Conservation (phyloP, 2,113 vertebrate genomes). For the Stomatorhinus ivindoensis region DNA sequence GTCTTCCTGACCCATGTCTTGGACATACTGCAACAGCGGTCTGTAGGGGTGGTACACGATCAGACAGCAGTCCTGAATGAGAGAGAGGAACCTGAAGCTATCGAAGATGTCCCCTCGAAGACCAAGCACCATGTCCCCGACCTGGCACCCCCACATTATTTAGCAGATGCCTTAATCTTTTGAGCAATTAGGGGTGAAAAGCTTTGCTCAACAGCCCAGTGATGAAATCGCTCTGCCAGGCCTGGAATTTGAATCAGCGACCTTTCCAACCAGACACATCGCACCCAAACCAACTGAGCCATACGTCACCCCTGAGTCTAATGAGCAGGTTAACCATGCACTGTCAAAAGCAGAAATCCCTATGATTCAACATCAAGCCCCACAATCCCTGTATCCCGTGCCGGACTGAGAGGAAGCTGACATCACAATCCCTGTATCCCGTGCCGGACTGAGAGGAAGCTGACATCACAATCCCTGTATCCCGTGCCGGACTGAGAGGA, state of each 20-base stretch:
- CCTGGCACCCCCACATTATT: not conserved
- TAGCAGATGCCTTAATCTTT: not conserved
- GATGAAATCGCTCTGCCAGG: not conserved
- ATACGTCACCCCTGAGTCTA: not conserved
- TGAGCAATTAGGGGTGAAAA: not conserved
- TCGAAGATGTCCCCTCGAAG: not conserved
- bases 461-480: no score
- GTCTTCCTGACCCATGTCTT: slow-evolving; percentile 99
- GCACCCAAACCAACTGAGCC: not conserved
- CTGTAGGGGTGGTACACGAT: slow-evolving; percentile 98
- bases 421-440: no score
- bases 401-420: no score
- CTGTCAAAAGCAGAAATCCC: not conserved
- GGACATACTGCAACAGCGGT: slow-evolving; percentile 94
- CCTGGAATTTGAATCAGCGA: not conserved
- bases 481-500: not conserved
- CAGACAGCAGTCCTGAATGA: slow-evolving; percentile 93
- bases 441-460: no score
- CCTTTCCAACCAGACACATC: not conserved
- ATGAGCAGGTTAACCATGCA: not conserved
- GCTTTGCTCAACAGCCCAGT: not conserved
- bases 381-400: not conserved
- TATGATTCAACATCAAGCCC: not conserved
- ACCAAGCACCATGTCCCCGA: not conserved
- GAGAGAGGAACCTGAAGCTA: slow-evolving; percentile 22